These are phyloP conservation scores for Clarias batrachus DNA, from an alignment of 2,113 vertebrate species.

Conservation along the genomic window DNA sequence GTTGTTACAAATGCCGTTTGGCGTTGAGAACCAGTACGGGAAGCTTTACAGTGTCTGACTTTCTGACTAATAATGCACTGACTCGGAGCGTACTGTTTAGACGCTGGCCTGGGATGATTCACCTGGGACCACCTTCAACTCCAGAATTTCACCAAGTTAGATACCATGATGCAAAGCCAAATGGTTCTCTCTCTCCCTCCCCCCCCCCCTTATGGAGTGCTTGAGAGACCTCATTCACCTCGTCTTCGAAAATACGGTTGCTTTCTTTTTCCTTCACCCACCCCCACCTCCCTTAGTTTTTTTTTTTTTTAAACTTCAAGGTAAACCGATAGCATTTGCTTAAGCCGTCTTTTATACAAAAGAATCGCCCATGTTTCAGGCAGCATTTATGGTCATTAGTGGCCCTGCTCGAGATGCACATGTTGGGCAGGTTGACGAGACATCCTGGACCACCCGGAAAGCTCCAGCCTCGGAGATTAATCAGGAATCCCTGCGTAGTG, in stretches of 20 bases:
- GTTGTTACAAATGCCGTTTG: background rate
- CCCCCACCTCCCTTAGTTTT: background rate
- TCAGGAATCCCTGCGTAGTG: conserved; percentile 64
- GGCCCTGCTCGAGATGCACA: conserved; percentile 56
- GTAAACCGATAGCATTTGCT: conserved; percentile 64
- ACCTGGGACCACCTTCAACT: conserved; percentile 20
- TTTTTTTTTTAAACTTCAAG: background rate
- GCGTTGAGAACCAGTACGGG: background rate
- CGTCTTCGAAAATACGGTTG: background rate
- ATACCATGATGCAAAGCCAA: conserved; percentile 34
- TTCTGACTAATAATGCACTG: background rate
- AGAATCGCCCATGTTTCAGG: conserved; percentile 37
- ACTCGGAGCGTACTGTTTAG: conserved; percentile 15
- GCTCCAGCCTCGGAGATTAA: conserved; percentile 66
- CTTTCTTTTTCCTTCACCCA: conserved; percentile 25
- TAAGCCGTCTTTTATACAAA: conserved; percentile 44
- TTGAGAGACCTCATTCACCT: conserved; percentile 16
- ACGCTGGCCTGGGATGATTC: background rate
- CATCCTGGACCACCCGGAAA: conserved; percentile 72
- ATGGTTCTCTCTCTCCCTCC: background rate
- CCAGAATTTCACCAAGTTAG: conserved; percentile 20
- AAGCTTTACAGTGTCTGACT: background rate
- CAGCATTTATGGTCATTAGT: conserved; percentile 71
- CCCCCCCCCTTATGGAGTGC: conserved; percentile 1
- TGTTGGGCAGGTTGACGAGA: conserved; percentile 61